Conservation (phyloP, 2,888 invertebrate species). For the Dysmachus trigonus region DNA sequence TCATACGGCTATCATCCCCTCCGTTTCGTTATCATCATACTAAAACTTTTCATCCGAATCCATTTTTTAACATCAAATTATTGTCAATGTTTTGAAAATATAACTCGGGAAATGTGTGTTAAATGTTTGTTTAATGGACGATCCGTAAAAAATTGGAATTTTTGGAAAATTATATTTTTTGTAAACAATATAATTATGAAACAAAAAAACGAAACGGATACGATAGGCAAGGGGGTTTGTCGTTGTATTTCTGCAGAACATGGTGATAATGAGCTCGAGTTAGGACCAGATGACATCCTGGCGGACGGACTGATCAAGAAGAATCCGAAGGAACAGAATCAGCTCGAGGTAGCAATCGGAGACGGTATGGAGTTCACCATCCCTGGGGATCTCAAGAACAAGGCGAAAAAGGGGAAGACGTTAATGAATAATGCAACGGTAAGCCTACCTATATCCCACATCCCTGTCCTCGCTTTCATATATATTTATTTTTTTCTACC, state of each 20-base stretch:
- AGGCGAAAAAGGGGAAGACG: slow-evolving; percentile 83
- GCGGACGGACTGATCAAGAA: slow-evolving; percentile 86
- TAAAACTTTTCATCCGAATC: not conserved
- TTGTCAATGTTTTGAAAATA: not conserved
- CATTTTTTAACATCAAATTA: slow-evolving; percentile 10
- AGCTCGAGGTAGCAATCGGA: slow-evolving; percentile 89
- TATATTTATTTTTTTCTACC: slow-evolving; percentile 44
- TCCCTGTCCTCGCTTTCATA: not conserved
- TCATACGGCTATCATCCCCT: slow-evolving; percentile 40
- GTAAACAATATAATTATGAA: not conserved
- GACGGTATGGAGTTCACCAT: slow-evolving; percentile 94
- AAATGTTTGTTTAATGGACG: slow-evolving; percentile 20
- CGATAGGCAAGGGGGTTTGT: slow-evolving; percentile 66
- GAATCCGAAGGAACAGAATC: slow-evolving; percentile 88
- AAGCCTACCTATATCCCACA: slow-evolving; percentile 53
- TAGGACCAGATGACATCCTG: slow-evolving; percentile 75
- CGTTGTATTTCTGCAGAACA: slow-evolving; percentile 77
- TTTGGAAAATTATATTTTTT: slow-evolving; percentile 2
- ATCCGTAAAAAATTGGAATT: slow-evolving; percentile 46
- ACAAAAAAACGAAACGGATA: slow-evolving; percentile 59
- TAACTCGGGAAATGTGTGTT: slow-evolving; percentile 42
- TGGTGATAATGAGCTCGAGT: slow-evolving; percentile 71
- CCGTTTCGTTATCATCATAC: slow-evolving; percentile 43
- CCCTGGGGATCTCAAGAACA: slow-evolving; percentile 86
- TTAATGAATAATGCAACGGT: slow-evolving; percentile 81